Conservation (phyloP, 2,797 vertebrate species). For the Pteronotus mesoamericanus region DNA sequence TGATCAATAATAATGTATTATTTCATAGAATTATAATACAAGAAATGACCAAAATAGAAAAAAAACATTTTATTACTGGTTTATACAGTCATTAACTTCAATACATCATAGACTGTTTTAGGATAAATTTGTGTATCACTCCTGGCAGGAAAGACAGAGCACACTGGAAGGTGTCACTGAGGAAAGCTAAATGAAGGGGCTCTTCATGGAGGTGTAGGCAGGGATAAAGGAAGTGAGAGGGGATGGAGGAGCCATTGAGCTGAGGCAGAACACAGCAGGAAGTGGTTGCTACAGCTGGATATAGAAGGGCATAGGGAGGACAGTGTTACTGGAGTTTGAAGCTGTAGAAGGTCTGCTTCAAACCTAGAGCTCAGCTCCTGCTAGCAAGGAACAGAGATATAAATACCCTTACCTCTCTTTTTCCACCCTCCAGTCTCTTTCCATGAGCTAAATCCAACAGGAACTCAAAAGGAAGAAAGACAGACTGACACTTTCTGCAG, state of each 20-base stretch:
- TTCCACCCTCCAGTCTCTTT: not conserved
- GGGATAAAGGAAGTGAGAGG: not conserved
- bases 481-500: not conserved
- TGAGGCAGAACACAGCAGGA: not conserved
- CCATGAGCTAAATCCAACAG: not conserved
- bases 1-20: not conserved
- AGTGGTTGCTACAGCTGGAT: not conserved
- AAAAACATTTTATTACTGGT: not conserved
- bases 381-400: not conserved
- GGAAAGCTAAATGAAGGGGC: not conserved
- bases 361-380: not conserved
- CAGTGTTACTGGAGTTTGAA: not conserved
- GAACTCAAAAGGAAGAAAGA: not conserved
- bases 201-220: not conserved
- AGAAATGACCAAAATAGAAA: not conserved
- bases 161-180: not conserved
- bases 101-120: not conserved
- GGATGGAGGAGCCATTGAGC: not conserved
- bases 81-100: not conserved
- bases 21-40: not conserved
- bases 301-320: not conserved
- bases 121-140: not conserved
- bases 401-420: not conserved
- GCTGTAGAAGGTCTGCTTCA: not conserved
- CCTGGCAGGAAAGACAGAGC: not conserved